Evolutionary conservation across 2,113 vertebrate genomes (phyloP).

Genomic region (Amblyornis subalaris): DNA sequence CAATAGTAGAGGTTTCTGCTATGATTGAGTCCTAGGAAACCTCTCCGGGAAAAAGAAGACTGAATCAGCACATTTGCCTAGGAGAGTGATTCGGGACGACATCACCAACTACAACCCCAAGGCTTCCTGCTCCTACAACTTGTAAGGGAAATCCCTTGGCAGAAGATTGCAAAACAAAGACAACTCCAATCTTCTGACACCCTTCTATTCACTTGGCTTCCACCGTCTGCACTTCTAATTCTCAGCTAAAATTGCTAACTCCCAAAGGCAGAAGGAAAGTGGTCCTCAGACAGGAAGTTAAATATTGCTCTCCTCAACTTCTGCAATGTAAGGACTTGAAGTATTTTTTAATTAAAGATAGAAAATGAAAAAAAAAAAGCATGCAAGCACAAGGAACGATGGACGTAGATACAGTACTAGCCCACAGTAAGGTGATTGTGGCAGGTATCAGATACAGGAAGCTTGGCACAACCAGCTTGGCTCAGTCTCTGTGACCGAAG

Average conservation of each 20-base stretch:
- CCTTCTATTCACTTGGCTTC: not conserved
- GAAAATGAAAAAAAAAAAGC: not conserved
- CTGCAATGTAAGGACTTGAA: not conserved
- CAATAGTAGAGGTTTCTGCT: not conserved
- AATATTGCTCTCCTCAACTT: not conserved
- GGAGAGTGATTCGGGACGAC: rapidly evolving
- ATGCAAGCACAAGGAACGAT: not conserved
- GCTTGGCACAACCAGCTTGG: not conserved
- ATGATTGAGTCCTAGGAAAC: not conserved
- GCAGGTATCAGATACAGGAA: not conserved
- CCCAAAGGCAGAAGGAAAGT: not conserved
- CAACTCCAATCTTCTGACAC: not conserved
- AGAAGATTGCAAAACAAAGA: not conserved
- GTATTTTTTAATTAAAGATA: not conserved
- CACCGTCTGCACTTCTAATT: not conserved
- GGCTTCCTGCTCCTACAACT: not conserved
- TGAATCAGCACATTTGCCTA: not conserved
- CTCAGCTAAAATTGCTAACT: too few relatives aligned
- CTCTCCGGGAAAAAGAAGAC: not conserved
- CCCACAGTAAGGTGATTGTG: not conserved
- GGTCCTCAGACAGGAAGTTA: not conserved
- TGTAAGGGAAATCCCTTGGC: not conserved
- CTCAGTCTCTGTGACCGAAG: not conserved
- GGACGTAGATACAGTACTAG: not conserved
- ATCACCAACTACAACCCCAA: not conserved